Conservation (phyloP, 1,140 invertebrate genomes). For the Drosophila orosa region DNA sequence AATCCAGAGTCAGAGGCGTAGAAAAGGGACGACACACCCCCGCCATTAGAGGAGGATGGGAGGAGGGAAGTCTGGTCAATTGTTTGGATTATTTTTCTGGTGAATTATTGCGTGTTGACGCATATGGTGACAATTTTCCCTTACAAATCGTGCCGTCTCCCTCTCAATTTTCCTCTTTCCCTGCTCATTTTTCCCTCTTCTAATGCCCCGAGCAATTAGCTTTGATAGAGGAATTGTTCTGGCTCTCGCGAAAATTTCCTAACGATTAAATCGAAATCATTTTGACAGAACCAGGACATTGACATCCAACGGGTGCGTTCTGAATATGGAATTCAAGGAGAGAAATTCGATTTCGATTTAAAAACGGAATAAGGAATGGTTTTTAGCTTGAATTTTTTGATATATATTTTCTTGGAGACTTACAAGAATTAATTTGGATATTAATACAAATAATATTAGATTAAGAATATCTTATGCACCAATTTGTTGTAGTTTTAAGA, state of each 20-base stretch:
- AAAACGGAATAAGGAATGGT: not conserved
- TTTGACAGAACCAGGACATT: conserved; percentile 45
- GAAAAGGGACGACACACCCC: conserved; percentile 69
- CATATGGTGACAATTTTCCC: conserved; percentile 84
- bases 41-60: conserved; percentile 57
- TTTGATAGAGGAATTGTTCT: conserved; percentile 76
- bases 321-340: not conserved
- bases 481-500: too few relatives aligned
- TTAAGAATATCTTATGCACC: too few relatives aligned
- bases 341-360: not conserved
- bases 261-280: conserved; percentile 83
- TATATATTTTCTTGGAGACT: too few relatives aligned
- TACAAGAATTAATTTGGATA: too few relatives aligned
- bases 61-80: conserved; percentile 72
- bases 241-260: conserved; percentile 64
- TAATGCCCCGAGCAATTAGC: conserved; percentile 71
- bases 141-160: conserved; percentile 42
- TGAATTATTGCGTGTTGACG: conserved; percentile 85
- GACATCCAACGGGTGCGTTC: conserved; percentile 15
- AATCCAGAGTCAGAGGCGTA: conserved; percentile 26
- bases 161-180: conserved; percentile 4
- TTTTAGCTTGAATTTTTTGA: not conserved
- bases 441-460: too few relatives aligned
- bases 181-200: not conserved
- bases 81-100: conserved; percentile 84